Evolutionary conservation across 1,140 invertebrate species (phyloP).

Genomic region (Drosophila eugracilis): DNA sequence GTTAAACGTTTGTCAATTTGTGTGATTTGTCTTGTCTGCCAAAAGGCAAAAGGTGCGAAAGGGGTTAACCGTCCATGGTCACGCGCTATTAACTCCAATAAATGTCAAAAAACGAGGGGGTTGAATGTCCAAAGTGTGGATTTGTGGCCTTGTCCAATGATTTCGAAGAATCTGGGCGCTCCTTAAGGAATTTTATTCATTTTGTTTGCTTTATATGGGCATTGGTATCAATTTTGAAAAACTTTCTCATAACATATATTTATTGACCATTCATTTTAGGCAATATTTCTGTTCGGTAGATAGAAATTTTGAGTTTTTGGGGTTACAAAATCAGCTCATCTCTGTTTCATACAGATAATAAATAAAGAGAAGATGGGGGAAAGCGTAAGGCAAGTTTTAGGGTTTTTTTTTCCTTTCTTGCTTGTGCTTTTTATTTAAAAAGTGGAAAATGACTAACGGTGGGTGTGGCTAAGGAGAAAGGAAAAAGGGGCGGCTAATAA

Average conservation of each 20-base stretch:
- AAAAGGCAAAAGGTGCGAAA: slow-evolving; percentile 55
- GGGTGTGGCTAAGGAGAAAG: slow-evolving; percentile 13
- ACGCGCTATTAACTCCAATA: slow-evolving; percentile 64
- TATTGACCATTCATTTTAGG: background rate
- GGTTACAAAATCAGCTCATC: background rate
- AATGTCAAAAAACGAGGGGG: slow-evolving; percentile 13
- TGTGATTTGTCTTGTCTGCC: slow-evolving; percentile 69
- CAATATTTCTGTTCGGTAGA: background rate
- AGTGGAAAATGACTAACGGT: slow-evolving; percentile 50
- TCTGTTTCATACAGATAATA: slow-evolving; percentile 17
- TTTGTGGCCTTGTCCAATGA: slow-evolving; percentile 8
- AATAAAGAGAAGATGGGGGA: slow-evolving; percentile 5
- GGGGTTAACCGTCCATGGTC: slow-evolving; percentile 59
- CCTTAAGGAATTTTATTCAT: no score
- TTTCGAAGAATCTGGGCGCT: background rate
- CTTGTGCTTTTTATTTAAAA: no score
- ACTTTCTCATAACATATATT: background rate
- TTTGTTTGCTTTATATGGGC: no score
- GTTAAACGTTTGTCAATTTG: slow-evolving; percentile 82
- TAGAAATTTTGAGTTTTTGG: background rate
- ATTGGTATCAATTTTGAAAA: no score
- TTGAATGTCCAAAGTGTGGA: slow-evolving; percentile 22
- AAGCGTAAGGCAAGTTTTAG: slow-evolving; percentile 24
- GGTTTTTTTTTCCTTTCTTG: background rate
- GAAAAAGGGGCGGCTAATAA: slow-evolving; percentile 68